Percentiles rank a stretch among this genome's conserved stretches.
These are phyloP conservation scores for Drosophila trapezifrons DNA, from an alignment of 1,140 invertebrate genomes.

Conservation along the genomic window DNA sequence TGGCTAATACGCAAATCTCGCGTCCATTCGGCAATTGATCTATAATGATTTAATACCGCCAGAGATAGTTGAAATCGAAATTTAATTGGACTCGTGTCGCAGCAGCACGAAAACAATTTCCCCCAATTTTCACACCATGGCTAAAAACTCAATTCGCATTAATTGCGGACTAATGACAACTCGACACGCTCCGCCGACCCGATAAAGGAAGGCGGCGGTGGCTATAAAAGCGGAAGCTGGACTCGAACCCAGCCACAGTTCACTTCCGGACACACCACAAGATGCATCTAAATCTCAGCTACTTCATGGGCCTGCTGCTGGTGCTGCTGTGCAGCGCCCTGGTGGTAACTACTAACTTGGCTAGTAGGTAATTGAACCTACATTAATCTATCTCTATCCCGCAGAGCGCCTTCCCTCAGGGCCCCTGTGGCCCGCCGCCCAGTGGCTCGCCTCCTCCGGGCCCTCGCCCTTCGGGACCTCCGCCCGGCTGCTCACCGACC, in stretches of 20 bases:
- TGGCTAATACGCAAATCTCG: constrained; percentile 16
- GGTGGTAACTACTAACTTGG: constrained; percentile 58
- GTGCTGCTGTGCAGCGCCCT: constrained; percentile 47
- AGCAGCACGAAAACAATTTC: constrained; percentile 9
- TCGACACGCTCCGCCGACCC: constrained; percentile 46
- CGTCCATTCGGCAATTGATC: constrained; percentile 26
- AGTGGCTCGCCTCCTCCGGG: constrained; percentile 60
- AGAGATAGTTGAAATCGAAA: background rate
- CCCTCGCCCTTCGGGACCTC: constrained; percentile 51
- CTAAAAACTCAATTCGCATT: constrained; percentile 53
- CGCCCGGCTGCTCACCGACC: constrained; percentile 50
- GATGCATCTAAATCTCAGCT: constrained; percentile 62
- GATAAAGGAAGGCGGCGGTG: too few species aligned
- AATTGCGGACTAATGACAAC: constrained; percentile 33
- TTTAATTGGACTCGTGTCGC: constrained; percentile 21
- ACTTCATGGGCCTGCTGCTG: constrained; percentile 49
- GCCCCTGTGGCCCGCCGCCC: constrained; percentile 56
- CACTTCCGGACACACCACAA: constrained; percentile 11
- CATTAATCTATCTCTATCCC: background rate
- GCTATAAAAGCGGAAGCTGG: constrained; percentile 35
- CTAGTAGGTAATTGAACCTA: background rate
- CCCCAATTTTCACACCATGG: constrained; percentile 57
- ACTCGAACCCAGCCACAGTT: constrained; percentile 4
- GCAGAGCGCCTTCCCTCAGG: constrained; percentile 53
- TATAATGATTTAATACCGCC: constrained; percentile 47